phyloP scores from a whole-genome alignment of 2,888 invertebrate species.

The Himalopsyche tibetana region DNA sequence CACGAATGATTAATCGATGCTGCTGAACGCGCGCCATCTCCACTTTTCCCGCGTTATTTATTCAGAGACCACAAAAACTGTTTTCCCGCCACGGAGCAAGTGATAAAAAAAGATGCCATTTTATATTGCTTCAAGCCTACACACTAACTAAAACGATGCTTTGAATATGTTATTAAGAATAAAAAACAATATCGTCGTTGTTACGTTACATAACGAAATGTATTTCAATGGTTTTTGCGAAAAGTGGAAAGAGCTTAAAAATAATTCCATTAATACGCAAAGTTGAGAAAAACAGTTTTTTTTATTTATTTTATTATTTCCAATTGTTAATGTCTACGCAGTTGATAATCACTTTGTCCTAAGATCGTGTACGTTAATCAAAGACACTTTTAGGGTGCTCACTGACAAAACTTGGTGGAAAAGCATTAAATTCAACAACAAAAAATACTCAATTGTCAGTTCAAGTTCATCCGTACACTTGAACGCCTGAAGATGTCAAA shows the following conservation, averaged over 20 bases:
- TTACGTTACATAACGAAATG: background rate
- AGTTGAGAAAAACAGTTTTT: too few species aligned
- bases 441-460: too few species aligned
- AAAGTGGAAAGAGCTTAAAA: background rate
- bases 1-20: conserved; percentile 59
- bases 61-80: conserved; percentile 29
- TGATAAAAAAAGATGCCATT: conserved; percentile 27
- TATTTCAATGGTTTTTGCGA: background rate
- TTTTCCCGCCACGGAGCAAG: background rate
- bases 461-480: too few species aligned
- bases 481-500: too few species aligned
- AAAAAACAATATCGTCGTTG: background rate
- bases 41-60: background rate
- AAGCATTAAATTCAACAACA: too few species aligned
- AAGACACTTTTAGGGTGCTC: too few species aligned
- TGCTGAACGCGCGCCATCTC: conserved; percentile 48
- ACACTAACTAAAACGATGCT: conserved; percentile 20
- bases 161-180: conserved; percentile 15
- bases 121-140: background rate
- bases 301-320: too few species aligned
- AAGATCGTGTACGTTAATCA: too few species aligned
- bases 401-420: too few species aligned
- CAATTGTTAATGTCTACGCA: too few species aligned
- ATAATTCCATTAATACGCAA: background rate
- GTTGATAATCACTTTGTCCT: too few species aligned